Evolutionary conservation across 37 sponge, comb jelly and placozoan species (phyloP).

Genomic region (Agelas oroides): DNA sequence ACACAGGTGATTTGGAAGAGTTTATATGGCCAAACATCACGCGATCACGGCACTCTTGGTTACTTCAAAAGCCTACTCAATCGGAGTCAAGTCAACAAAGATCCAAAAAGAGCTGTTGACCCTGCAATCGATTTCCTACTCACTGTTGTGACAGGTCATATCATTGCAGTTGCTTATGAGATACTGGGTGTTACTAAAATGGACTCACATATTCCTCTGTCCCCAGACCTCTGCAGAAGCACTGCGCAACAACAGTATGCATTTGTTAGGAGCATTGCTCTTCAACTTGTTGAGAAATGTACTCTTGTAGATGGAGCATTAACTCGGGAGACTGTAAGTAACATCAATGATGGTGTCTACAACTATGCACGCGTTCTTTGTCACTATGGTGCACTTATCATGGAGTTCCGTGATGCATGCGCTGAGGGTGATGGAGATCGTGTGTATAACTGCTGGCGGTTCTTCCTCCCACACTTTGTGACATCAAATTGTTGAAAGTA

Average conservation of each 20-base stretch:
- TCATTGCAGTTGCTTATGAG: conserved; percentile 35
- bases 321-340: background rate
- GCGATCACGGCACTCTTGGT: conserved; percentile 43
- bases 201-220: no score
- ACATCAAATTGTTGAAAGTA: conserved; percentile 30
- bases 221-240: no score
- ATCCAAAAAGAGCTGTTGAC: conserved; percentile 28
- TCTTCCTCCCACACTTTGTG: conserved; percentile 49
- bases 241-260: background rate
- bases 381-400: conserved; percentile 24
- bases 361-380: background rate
- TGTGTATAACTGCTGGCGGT: conserved; percentile 41
- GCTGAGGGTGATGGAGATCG: conserved; percentile 60
- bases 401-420: conserved; percentile 38
- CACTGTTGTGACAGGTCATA: conserved; percentile 37
- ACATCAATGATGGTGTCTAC: conserved; percentile 4
- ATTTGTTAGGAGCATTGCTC: background rate
- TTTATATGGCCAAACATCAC: conserved; percentile 1
- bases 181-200: background rate
- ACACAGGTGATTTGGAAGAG: conserved; percentile 46
- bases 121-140: conserved; percentile 18
- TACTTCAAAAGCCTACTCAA: conserved; percentile 19
- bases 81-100: conserved; percentile 6
- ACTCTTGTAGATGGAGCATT: background rate
- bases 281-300: conserved; percentile 14